These are phyloP conservation scores for Urosaurus nigricauda DNA, from an alignment of 2,797 vertebrate species.

Conservation along the genomic window DNA sequence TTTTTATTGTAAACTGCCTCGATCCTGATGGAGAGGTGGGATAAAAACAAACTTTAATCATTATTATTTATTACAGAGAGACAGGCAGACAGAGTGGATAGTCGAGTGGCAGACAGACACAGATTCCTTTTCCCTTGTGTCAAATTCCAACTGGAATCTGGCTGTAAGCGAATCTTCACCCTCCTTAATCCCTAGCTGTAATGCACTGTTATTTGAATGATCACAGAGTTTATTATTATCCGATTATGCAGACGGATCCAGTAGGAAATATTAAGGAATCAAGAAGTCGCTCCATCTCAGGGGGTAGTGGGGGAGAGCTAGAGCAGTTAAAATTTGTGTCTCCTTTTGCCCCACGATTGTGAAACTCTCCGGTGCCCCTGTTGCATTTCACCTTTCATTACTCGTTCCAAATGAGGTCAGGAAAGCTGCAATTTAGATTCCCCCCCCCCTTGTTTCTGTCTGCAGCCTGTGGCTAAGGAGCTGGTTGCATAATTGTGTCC, in stretches of 20 bases:
- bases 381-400: not conserved
- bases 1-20: no score
- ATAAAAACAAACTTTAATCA: no score
- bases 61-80: no score
- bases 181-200: not conserved
- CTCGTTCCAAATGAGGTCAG: not conserved
- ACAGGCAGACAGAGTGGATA: no score
- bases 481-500: constrained; percentile 12
- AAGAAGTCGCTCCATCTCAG: not conserved
- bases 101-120: no score
- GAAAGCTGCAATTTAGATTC: not conserved
- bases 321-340: not conserved
- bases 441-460: not conserved
- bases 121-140: not conserved
- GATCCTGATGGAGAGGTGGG: no score
- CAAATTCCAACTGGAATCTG: not conserved
- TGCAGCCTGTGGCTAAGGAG: not conserved
- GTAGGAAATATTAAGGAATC: not conserved
- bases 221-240: not conserved
- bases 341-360: not conserved
- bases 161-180: not conserved
- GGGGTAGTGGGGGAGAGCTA: no score
- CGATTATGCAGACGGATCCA: not conserved
- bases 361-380: not conserved
- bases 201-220: not conserved